Base-by-base conservation (phyloP, 2,113 vertebrate genomes). In the Baryphthengus martii region DNA sequence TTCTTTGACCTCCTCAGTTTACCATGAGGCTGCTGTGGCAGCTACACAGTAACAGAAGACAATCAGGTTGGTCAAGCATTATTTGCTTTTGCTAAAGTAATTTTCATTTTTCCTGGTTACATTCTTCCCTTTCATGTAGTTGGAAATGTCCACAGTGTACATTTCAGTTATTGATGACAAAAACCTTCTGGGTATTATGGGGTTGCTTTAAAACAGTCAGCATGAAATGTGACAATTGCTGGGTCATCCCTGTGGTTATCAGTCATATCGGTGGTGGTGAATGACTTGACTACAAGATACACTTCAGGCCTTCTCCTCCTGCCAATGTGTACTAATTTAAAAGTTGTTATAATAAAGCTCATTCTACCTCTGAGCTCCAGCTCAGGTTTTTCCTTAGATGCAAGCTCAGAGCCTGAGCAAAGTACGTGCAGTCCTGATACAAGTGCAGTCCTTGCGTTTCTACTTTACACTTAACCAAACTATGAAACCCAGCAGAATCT, bases 181-280 rank as follows among this genome's bases (percentile, higher is more conserved):
- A 90, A 92, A 81, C 89, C 94, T 91, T 94, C 73, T 85, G 89
- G 91, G 62, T 95, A 74, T 95, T 95, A 78, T 40, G 61, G 56
- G 56, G 61, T 44, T 96, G 73, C 95, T 95, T 89, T 96, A 89
- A 96, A 96, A 75, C 86, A 84, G 91, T 88, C 95, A 93, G 73
- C 56, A 94, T 94, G 91, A 96, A 96, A 97, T 93, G 95, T 92
- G 73, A 72, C 86, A 61, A 67, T 25, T 90, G 65, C 91, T 56
- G 66, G 91, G 86, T 84, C 89, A 92, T 93, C 80, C 75, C 59
- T 52, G 65, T 87, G 86, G 93, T 95, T 93, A 92, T 90, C 83
- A 89, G 84, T 96, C 93, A 92, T 56, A 75, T 6, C 40, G 83
- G 47, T 55, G 68, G 68, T 81, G 61, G 55, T 44, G 73, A 95